Conservation (phyloP, 2,113 vertebrate genomes). For the Lasiurus cinereus region DNA sequence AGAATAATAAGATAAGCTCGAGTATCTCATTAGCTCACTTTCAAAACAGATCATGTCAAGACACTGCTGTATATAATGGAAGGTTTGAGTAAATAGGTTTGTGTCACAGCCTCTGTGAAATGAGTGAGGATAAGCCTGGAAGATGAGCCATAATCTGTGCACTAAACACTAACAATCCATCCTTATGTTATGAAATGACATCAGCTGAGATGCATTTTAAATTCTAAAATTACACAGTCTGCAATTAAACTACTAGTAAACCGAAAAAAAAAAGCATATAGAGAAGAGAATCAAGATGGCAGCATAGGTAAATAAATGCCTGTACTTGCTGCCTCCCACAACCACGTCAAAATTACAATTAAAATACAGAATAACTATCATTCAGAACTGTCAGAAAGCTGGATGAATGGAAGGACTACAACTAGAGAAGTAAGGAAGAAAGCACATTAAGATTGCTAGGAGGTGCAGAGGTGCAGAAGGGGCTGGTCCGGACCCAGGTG, state of each 20-base stretch:
- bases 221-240: slow-evolving; percentile 7
- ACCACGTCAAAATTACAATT: too few species aligned
- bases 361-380: too few species aligned
- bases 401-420: too few species aligned
- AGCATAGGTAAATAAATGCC: too few species aligned
- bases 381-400: too few species aligned
- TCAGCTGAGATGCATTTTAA: background rate
- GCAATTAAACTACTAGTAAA: background rate
- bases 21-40: slow-evolving; percentile 49
- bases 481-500: too few species aligned
- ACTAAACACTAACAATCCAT: background rate
- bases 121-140: background rate
- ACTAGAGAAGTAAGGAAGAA: too few species aligned
- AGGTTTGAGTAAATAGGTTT: slow-evolving; percentile 46
- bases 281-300: too few species aligned
- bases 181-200: background rate
- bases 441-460: too few species aligned
- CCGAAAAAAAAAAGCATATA: too few species aligned
- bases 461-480: too few species aligned
- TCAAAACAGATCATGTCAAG: slow-evolving; percentile 24
- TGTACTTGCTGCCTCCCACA: too few species aligned
- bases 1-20: slow-evolving; percentile 44
- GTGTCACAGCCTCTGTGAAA: background rate
- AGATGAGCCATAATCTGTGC: background rate
- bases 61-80: slow-evolving; percentile 39